Conservation (phyloP, 2,113 vertebrate species). For the Antidorcas marsupialis region DNA sequence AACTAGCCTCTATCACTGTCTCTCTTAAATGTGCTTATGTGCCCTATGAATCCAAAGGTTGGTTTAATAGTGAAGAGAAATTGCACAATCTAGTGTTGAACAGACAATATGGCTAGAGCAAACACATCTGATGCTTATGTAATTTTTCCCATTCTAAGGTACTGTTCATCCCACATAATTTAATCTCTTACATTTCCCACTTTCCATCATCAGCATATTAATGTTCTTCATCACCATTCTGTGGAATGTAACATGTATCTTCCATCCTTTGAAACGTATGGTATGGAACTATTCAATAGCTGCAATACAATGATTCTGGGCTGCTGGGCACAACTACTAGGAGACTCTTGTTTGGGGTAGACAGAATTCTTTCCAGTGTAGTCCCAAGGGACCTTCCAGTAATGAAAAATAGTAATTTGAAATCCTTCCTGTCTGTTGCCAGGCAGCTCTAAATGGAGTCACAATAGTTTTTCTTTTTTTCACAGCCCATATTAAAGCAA, state of each 20-base stretch:
- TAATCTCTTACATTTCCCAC: neutral
- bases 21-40: neutral
- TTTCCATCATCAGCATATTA: constrained; percentile 69
- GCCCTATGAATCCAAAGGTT: neutral
- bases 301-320: constrained; percentile 69
- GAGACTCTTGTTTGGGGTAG: constrained; percentile 75
- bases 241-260: constrained; percentile 61
- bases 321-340: constrained; percentile 76
- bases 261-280: constrained; percentile 73
- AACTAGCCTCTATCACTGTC: neutral
- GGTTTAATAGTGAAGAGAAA: neutral
- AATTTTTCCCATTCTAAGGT: constrained; percentile 22
- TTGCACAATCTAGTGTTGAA: neutral
- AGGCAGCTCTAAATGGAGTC: constrained; percentile 70
- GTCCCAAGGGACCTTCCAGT: constrained; percentile 68
- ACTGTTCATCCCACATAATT: constrained; percentile 36
- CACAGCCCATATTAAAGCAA: constrained; percentile 74
- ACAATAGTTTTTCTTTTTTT: constrained; percentile 72
- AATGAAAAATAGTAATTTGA: constrained; percentile 77
- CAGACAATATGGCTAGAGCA: neutral
- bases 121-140: neutral
- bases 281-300: constrained; percentile 75
- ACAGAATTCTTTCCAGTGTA: constrained; percentile 73
- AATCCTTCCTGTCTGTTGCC: constrained; percentile 73
- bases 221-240: constrained; percentile 69